A percentile compares a stretch with the other conserved stretches of the same genome.
These are phyloP conservation scores for Drosophila basisetae DNA, from an alignment of 2,888 invertebrate genomes.

Conservation along the genomic window DNA sequence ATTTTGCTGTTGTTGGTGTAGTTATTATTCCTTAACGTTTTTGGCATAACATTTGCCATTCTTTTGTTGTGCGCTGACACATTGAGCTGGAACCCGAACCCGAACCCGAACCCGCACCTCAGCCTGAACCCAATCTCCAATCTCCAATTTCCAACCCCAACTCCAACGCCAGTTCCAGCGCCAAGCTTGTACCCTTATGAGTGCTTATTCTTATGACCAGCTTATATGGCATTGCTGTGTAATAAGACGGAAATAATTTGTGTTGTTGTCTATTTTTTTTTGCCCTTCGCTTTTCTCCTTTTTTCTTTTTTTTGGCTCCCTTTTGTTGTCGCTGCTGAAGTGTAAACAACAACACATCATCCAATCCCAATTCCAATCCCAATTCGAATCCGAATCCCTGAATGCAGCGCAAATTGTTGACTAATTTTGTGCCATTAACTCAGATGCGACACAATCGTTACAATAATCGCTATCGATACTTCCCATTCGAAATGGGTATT, in stretches of 20 bases:
- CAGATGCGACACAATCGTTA: conserved; percentile 25
- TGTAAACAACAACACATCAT: conserved; percentile 64
- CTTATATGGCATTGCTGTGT: conserved; percentile 77
- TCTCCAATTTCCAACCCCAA: neutral
- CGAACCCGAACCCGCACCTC: conserved; percentile 1
- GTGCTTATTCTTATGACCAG: conserved; percentile 63
- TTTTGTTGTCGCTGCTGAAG: conserved; percentile 37
- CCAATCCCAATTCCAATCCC: conserved; percentile 22
- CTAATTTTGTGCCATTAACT: conserved; percentile 57
- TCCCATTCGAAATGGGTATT: conserved; percentile 37
- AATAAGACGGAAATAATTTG: conserved; percentile 84
- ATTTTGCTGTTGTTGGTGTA: conserved; percentile 32
- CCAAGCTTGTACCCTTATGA: conserved; percentile 38
- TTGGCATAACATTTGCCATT: conserved; percentile 46
- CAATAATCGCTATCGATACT: conserved; percentile 39
- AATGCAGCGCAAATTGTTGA: conserved; percentile 61
- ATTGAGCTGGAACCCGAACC: conserved; percentile 39
- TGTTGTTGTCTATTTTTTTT: conserved; percentile 53
- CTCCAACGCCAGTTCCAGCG: neutral
- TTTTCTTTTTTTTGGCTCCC: neutral
- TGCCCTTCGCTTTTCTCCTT: conserved; percentile 6
- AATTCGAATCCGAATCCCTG: conserved; percentile 23
- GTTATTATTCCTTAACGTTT: conserved; percentile 26
- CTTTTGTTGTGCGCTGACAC: conserved; percentile 56
- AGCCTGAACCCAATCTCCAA: neutral